Evolutionary conservation across 2,888 invertebrate species (phyloP), one percentile per base, ranked within the genome.

Genomic region (Drosophila paracracens): DNA sequence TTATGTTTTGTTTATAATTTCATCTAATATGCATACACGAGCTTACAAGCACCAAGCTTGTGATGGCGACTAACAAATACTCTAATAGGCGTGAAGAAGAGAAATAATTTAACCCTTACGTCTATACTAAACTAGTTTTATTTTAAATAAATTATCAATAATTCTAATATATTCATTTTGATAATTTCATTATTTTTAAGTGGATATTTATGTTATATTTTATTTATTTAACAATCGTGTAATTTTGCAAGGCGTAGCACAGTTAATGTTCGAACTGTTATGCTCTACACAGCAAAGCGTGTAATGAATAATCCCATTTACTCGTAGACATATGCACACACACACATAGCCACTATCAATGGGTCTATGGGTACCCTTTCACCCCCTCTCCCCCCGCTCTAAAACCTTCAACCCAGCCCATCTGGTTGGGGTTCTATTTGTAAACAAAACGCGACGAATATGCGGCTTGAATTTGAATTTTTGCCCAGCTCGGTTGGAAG

Each of bases 1-100:
- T 80, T 80, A 80, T 89, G 83, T 90, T 84, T 84, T 85, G 83
- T 78, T 88, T 90, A 90, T 85, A 90, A 85, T 85, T 90, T 88
- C 78, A 90, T 88, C 90, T 90, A 90, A 85, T 90, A 86, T 85
- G 83, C 85, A 85, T 70, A 85, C 64, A 68, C 60, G 56, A 75
- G 73, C 72, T 76, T 46, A 71, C 63, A 54, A 72, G 53, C n/a
- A 53, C 46, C 48, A 33, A 18, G n/a, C 35, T 7, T n/a, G 29
- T 16, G 25, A n/a, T 54, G 27, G 4, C 16, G 58, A 29, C 7
- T 48, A 43, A 1, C 29, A 8, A 43, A 33, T 56, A 56, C 70
- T n/a, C 70, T 70, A 29, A 21, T 16, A 33, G 10, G 8, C 13
- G 4, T 21, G 5, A 16, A 0, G 8, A 7, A 16, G 21, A 7